Conservation (phyloP, 2,113 vertebrate species). For the Sardina pilchardus region DNA sequence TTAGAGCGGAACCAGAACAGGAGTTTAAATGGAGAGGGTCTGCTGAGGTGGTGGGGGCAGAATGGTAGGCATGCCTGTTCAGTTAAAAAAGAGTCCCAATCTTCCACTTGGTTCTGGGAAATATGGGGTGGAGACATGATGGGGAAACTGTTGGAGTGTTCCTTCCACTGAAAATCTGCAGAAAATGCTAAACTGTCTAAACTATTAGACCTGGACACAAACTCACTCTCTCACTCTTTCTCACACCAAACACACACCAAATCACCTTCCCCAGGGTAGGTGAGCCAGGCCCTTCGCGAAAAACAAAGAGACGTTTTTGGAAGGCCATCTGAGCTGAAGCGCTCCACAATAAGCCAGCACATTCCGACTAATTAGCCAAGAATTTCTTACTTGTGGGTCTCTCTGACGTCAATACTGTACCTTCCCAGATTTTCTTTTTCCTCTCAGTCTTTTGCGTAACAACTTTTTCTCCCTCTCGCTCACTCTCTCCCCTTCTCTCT, state of each 20-base stretch:
- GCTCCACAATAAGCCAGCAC: constrained; percentile 65
- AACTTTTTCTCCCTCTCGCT: not conserved
- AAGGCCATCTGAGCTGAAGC: constrained; percentile 54
- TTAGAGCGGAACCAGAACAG: not conserved
- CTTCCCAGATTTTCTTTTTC: constrained; percentile 68
- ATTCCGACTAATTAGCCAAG: constrained; percentile 74
- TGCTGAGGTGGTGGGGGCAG: not conserved
- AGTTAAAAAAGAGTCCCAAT: not conserved
- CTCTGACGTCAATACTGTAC: constrained; percentile 78
- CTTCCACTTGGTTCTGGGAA: constrained; percentile 12
- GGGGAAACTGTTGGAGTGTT: not conserved
- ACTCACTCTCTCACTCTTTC: not conserved
- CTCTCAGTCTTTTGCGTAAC: constrained; percentile 64
- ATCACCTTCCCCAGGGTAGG: not conserved
- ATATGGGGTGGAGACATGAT: constrained; percentile 15
- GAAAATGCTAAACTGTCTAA: not conserved
- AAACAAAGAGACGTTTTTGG: constrained; percentile 52
- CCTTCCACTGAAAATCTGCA: not conserved
- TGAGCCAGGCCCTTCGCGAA: constrained; percentile 5
- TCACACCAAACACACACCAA: not conserved
- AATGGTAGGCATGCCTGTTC: not conserved
- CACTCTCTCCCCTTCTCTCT: constrained; percentile 47
- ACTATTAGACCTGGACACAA: constrained; percentile 5
- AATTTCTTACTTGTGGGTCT: constrained; percentile 75
- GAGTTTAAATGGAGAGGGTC: not conserved